A percentile compares a stretch with the other conserved stretches of the same genome.
These are phyloP conservation scores for Gambusia holbrooki DNA, from an alignment of 2,113 vertebrate genomes.

Conservation along the genomic window DNA sequence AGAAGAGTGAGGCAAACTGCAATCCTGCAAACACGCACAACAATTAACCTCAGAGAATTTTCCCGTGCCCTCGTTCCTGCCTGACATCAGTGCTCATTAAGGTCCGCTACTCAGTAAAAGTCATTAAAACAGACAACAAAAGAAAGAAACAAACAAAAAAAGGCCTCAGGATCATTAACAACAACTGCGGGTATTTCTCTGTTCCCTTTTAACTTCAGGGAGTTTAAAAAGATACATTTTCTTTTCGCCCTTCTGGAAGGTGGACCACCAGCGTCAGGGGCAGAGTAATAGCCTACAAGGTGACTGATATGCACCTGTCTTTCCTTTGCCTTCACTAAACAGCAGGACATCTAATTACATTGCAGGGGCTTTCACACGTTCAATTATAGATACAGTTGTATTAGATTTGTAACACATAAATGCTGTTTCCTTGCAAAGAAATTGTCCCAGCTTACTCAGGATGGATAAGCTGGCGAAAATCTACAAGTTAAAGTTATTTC, in stretches of 20 bases:
- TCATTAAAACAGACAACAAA: slow-evolving; percentile 26
- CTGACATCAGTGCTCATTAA: slow-evolving; percentile 51
- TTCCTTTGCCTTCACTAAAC: slow-evolving; percentile 22
- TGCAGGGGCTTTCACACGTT: slow-evolving; percentile 38
- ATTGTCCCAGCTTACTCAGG: slow-evolving; percentile 29
- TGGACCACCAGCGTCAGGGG: slow-evolving; percentile 40
- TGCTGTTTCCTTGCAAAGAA: slow-evolving; percentile 40
- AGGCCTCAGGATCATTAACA: not conserved
- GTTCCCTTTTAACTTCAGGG: slow-evolving; percentile 3
- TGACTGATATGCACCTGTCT: slow-evolving; percentile 58
- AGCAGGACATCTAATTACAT: slow-evolving; percentile 68
- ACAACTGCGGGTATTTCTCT: slow-evolving; percentile 1
- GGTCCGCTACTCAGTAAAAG: slow-evolving; percentile 13
- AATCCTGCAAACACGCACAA: slow-evolving; percentile 41
- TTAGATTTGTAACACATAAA: slow-evolving; percentile 58
- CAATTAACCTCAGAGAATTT: slow-evolving; percentile 65
- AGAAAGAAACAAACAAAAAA: not conserved
- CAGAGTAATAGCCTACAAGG: slow-evolving; percentile 67
- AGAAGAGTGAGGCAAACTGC: slow-evolving; percentile 43
- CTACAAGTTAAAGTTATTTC: slow-evolving; percentile 5
- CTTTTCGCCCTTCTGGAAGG: slow-evolving; percentile 21
- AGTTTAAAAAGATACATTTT: slow-evolving; percentile 6
- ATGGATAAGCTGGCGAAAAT: not conserved
- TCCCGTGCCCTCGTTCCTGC: slow-evolving; percentile 20
- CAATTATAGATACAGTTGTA: slow-evolving; percentile 57